These are phyloP conservation scores for silkworm (Bombyx mori) DNA, from an alignment of 1,140 invertebrate species.

Conservation along the genomic window ASM3026992v2 NC_085110.1:7236501-7237000, in stretches of 20 bases:
- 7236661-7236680: conserved; percentile 61
- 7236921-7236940: not conserved
- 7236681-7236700: conserved; percentile 55
- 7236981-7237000: not conserved
- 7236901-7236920: conserved; percentile 25
- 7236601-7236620: conserved; percentile 56
- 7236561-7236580: conserved; percentile 68
- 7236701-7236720: conserved; percentile 37
- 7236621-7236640: conserved; percentile 40
- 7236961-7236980: not conserved
- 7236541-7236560: conserved; percentile 64
- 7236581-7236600: conserved; percentile 65
- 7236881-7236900: conserved; percentile 40
- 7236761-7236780: conserved; percentile 31
- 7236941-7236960: conserved; percentile 2
- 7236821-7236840: conserved; percentile 49
- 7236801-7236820: conserved; percentile 55
- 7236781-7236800: conserved; percentile 22
- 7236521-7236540: conserved; percentile 48
- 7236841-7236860: conserved; percentile 59
- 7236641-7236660: conserved; percentile 39
- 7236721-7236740: conserved; percentile 31
- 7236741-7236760: conserved; percentile 37
- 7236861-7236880: conserved; percentile 33
- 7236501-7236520: conserved; percentile 42